Evolutionary conservation across 2,113 vertebrate genomes (phyloP).

Genomic region (Gnathonemus echidnorhynchus): DNA sequence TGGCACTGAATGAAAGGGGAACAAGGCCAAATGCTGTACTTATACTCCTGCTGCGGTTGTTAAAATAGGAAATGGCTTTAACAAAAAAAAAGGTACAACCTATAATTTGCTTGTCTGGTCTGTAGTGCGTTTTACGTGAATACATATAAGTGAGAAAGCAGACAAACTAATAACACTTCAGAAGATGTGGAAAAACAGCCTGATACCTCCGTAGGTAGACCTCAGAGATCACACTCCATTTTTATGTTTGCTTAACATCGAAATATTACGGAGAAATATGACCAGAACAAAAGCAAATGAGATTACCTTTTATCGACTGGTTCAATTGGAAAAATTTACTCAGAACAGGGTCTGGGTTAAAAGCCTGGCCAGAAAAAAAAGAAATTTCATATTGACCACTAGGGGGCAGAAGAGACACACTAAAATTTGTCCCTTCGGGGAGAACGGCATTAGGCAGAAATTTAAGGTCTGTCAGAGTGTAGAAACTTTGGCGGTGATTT

Average conservation of each 20-base stretch:
- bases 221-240: background rate
- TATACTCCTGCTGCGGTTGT: background rate
- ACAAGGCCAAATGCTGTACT: background rate
- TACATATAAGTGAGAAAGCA: background rate
- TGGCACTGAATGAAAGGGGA: background rate
- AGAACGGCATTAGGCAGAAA: background rate
- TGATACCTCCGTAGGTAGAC: background rate
- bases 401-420: slow-evolving; percentile 41
- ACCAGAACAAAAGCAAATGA: background rate
- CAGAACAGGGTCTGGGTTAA: background rate
- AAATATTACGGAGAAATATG: background rate
- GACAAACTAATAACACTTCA: background rate
- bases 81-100: background rate
- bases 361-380: background rate
- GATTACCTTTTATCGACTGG: background rate
- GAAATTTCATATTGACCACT: slow-evolving; percentile 39
- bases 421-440: background rate
- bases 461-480: background rate
- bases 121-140: background rate
- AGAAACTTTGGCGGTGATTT: background rate
- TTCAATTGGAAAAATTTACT: background rate
- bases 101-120: background rate
- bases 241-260: background rate
- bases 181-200: background rate
- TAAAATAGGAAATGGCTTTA: background rate